phyloP scores from a whole-genome alignment of 1,140 invertebrate species.

The Drosophila pallidifrons region DNA sequence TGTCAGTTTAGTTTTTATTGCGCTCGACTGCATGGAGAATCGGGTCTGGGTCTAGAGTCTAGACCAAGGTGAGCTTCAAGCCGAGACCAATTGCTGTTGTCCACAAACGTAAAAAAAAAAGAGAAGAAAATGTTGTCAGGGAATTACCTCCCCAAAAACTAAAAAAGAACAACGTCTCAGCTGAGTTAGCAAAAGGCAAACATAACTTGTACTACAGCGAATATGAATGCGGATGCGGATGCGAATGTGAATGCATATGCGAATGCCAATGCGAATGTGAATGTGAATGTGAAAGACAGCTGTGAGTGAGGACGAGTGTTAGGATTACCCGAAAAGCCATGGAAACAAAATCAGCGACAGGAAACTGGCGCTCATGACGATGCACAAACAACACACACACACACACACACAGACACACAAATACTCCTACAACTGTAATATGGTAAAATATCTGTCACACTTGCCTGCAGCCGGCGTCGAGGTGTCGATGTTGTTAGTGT shows the following conservation, averaged over 20 bases:
- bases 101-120: background rate
- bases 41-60: background rate
- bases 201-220: background rate
- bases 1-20: slow-evolving; percentile 28
- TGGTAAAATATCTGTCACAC: slow-evolving; percentile 63
- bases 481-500: slow-evolving; percentile 31
- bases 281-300: slow-evolving; percentile 45
- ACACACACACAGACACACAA: slow-evolving; percentile 3
- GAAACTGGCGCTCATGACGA: slow-evolving; percentile 45
- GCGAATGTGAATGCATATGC: background rate
- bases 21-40: slow-evolving; percentile 1
- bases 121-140: background rate
- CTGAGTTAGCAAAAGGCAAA: slow-evolving; percentile 28
- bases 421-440: slow-evolving; percentile 27
- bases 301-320: slow-evolving; percentile 42
- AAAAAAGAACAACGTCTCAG: background rate
- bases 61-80: slow-evolving; percentile 7
- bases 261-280: slow-evolving; percentile 22
- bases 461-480: slow-evolving; percentile 45
- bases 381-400: slow-evolving; percentile 34
- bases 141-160: background rate
- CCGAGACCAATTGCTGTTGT: slow-evolving; percentile 4
- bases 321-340: slow-evolving; percentile 30
- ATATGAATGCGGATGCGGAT: background rate
- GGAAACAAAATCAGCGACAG: slow-evolving; percentile 68